Base-by-base conservation (phyloP, 2,113 vertebrate genomes). In the Rhynchopsitta pachyrhyncha region DNA sequence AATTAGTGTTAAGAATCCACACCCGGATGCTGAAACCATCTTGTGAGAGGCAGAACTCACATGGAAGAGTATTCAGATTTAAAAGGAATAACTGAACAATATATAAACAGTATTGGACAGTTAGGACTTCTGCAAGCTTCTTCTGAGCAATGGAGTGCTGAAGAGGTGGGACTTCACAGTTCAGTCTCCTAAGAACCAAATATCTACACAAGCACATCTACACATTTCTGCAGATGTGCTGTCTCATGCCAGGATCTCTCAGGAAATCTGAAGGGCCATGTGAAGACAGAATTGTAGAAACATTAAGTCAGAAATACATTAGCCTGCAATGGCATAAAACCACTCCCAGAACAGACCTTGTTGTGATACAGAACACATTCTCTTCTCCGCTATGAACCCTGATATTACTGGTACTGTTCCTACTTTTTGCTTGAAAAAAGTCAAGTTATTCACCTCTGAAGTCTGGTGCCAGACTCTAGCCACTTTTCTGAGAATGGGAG, bases 221-320 rank as follows among this genome's bases (percentile, higher is more conserved):
- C 3, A 4, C 3, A 6, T 63, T 60, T 59, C 55, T 4, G 2
- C 12, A 62, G 25, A 52, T 10, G 2, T 6, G 2, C 6, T 59
- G 13, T 52, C 42, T 59, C 53, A 53, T 27, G 13, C 16, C 27
- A 5, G 12, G 35, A 52, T 37, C 42, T 59, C 41, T n/a, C 46
- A 70, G 44, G 90, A 91, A 79, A 69, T 69, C 24, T 35, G n/a
- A 44, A 62, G 25, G 35, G 17, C 10, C 33, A 55, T 3, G 6
- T 8, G 18, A 10, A n/a, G 9, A 9, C 6, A 3, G 35, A 70
- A 74, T 46, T 11, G 39, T 29, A 91, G 46, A 82, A 82, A 50
- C 6, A 25, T 33, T 50, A 29, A 15, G n/a, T 27, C 37, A 5
- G 31, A 63, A 86, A 28, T 33, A 3, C 13, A 37, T 59, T 39